Base-by-base conservation (phyloP, 2,113 vertebrate species). In the Channa argus region DNA sequence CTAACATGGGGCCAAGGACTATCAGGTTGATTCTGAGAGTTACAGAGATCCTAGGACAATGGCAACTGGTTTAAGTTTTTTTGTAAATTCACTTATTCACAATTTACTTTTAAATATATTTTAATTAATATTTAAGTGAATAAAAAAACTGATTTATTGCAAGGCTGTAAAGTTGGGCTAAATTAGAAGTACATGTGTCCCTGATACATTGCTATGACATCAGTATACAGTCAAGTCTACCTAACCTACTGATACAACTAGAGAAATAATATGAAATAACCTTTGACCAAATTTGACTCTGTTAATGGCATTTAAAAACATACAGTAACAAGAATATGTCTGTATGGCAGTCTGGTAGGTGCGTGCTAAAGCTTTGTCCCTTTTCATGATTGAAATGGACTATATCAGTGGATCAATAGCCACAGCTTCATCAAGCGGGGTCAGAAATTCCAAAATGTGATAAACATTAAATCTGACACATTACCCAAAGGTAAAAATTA, bases 31-130 rank as follows among this genome's bases (percentile, higher is more conserved):
- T 7, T 1, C 24, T 24, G 6, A 41, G 2, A 41, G 39, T 24
- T 12, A 5, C 1, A 46, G 70, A 49, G 15, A 12, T 52, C 53
- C 46, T 41, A n/a, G 33, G 8, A 47, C 37, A 49, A 71, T 24
- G 79, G n/a, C 37, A 49, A 6, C 43, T 24, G 8, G 33, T 13
- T 55, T 70, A 34, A 9, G 33, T 61, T 74, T 66, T 38, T 7
- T 37, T 52, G 12, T 37, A 36, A 59, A 38, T 46, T 47, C 43
- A 64, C 24, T 62, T 6, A 64, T 7, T 59, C 11, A 68, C 12
- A 44, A 13, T 70, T 65, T 15, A 37, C 24, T 24, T 24, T 24
- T 24, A 24, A 24, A 24, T 24, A 24, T 24, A 24, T 24, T 24
- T 24, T 24, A 24, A 24, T 24, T 24, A 24, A 24, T 24, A 24